These are phyloP conservation scores for Drosophila virilis DNA, from an alignment of 1,140 invertebrate species.

Conservation along the genomic window DNA sequence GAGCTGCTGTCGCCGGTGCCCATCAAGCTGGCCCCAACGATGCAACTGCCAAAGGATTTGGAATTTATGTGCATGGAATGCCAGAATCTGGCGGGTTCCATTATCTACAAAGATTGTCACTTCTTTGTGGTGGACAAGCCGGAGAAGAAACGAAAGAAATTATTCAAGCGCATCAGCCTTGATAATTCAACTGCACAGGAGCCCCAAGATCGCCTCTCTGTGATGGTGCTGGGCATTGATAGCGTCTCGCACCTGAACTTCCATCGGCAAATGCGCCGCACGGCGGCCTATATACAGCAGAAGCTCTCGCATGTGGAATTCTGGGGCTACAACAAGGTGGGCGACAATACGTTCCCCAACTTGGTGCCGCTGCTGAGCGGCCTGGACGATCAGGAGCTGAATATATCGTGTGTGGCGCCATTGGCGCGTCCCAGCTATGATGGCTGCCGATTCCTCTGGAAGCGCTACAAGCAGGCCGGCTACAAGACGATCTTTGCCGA, in stretches of 20 bases:
- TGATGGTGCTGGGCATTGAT: conserved; percentile 94
- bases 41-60: conserved; percentile 77
- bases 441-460: conserved; percentile 92
- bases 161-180: conserved; percentile 6
- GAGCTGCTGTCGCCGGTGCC: conserved; percentile 80
- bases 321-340: conserved; percentile 92
- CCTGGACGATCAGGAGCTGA: conserved; percentile 86
- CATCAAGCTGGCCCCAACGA: conserved; percentile 78
- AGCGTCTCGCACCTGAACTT: conserved; percentile 94
- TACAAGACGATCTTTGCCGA: conserved; percentile 92
- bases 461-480: conserved; percentile 88
- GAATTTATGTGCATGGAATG: conserved; percentile 89
- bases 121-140: conserved; percentile 87
- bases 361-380: conserved; percentile 90
- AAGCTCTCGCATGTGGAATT: conserved; percentile 88
- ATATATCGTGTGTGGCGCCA: conserved; percentile 86
- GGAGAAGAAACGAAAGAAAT: neutral
- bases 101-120: conserved; percentile 89
- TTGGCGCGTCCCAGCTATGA: conserved; percentile 85
- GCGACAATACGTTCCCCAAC: conserved; percentile 94
- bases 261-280: conserved; percentile 91
- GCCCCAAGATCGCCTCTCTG: conserved; percentile 75
- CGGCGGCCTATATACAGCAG: conserved; percentile 86
- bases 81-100: conserved; percentile 71
- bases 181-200: conserved; percentile 28